Percentiles rank a stretch among this genome's conserved stretches.
phyloP scores from a whole-genome alignment of 2,113 vertebrate genomes.

The Ginglymostoma cirratum region DNA sequence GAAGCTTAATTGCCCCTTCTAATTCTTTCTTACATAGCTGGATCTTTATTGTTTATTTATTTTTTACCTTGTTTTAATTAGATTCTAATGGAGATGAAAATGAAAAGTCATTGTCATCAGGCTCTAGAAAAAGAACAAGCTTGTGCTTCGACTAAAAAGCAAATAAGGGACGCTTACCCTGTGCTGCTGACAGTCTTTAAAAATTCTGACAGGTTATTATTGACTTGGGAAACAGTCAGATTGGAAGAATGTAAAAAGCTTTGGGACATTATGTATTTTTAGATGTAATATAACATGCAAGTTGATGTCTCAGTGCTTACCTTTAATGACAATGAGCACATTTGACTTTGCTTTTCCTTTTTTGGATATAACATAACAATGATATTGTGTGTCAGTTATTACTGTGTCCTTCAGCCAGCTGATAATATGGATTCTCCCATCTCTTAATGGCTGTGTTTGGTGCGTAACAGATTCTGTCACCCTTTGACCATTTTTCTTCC shows the following conservation, averaged over 20 bases:
- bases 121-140: background rate
- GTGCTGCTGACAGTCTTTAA: background rate
- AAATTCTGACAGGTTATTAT: background rate
- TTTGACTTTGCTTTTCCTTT: constrained; percentile 58
- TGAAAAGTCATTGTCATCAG: background rate
- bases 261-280: background rate
- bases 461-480: constrained; percentile 58
- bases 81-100: background rate
- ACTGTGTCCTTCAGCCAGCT: constrained; percentile 77
- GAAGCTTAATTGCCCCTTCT: background rate
- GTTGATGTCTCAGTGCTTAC: constrained; percentile 42
- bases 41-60: background rate
- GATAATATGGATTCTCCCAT: constrained; percentile 63
- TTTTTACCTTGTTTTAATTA: background rate
- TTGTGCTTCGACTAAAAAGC: background rate
- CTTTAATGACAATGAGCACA: constrained; percentile 57
- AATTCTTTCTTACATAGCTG: background rate
- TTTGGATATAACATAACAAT: constrained; percentile 65
- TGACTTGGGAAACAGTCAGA: background rate
- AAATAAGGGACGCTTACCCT: background rate
- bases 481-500: constrained; percentile 68
- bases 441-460: constrained; percentile 54
- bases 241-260: background rate
- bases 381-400: constrained; percentile 63
- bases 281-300: background rate